Base-by-base conservation (phyloP, 2,797 vertebrate genomes). In the Sylvia borin region DNA sequence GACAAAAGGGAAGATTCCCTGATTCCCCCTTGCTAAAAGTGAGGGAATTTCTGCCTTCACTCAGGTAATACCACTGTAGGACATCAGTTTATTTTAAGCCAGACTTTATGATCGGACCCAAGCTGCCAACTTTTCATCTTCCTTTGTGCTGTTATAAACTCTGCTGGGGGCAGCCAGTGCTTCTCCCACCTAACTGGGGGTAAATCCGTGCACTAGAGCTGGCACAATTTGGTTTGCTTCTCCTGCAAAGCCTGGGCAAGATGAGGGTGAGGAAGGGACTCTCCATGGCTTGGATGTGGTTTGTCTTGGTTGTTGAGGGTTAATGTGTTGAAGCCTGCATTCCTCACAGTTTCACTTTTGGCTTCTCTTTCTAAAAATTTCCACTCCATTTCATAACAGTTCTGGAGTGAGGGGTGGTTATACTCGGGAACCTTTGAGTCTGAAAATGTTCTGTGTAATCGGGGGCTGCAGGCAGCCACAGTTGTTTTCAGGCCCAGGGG, bases 321-420 rank as follows among this genome's bases (percentile, higher is more conserved):
- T 95, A 92, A 83, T 16, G n/a, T 42, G 42, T 50, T 13, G 76
- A 80, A 60, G 79, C 62, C 75, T 80, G 5, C 55, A 60, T 92
- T 94, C 88, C 88, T 91, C 54, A 34, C 18, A 40, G 84, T 45
- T 89, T 90, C 75, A 31, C 58, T 91, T 80, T 32, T 95, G 95
- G 88, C 92, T 91, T 92, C 93, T 85, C 92, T 85, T 95, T 83
- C 74, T 67, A 27, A 92, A 95, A 83, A 82, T 95, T 96, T 96
- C 91, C 91, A 90, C 82, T 95, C 90, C 34, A 19, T 96, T 97
- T 95, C 80, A 65, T 84, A 82, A 93, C 57, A n/a, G 58, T 62
- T 94, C 26, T 81, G 89, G 90, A 95, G 93, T 70, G 88, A 92
- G 85, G 88, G 87, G 70, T 85, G 91, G 48, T 57, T 72, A 72